A percentile compares a stretch with the other conserved stretches of the same genome.
These are phyloP conservation scores for Drosophila birchii DNA, from an alignment of 2,888 invertebrate species.

Conservation along the genomic window DNA sequence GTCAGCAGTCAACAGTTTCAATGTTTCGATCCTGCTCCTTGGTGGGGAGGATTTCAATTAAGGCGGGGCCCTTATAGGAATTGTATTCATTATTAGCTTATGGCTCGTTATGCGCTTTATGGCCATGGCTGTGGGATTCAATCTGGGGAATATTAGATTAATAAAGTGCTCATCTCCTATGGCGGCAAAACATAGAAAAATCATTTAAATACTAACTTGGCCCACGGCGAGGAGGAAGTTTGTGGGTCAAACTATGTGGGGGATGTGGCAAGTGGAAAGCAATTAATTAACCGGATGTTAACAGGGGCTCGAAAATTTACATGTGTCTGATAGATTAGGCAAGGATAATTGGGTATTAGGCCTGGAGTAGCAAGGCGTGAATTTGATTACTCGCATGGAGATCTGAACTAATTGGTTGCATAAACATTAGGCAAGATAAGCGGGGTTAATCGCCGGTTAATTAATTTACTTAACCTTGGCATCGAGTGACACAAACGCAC, in stretches of 20 bases:
- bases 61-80: constrained; percentile 29
- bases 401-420: constrained; percentile 19
- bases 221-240: not conserved
- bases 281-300: constrained; percentile 38
- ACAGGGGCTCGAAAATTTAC: constrained; percentile 35
- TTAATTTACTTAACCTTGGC: constrained; percentile 24
- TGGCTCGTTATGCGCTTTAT: constrained; percentile 39
- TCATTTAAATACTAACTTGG: constrained; percentile 22
- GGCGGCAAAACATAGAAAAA: constrained; percentile 22
- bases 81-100: constrained; percentile 45
- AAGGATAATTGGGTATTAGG: constrained; percentile 35
- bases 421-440: constrained; percentile 15
- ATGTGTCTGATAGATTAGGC: constrained; percentile 35
- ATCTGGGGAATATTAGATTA: constrained; percentile 30
- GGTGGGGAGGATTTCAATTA: constrained; percentile 38
- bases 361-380: constrained; percentile 37
- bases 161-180: constrained; percentile 33
- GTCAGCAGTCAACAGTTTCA: constrained; percentile 27
- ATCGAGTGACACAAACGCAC: constrained; percentile 2
- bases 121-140: constrained; percentile 24
- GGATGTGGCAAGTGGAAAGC: constrained; percentile 11
- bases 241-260: constrained; percentile 15
- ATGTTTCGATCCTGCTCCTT: constrained; percentile 19
- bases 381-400: constrained; percentile 26
- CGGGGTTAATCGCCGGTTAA: constrained; percentile 18